phyloP scores from a whole-genome alignment of 2,797 vertebrate genomes.

The Pogoniulus pusillus region DNA sequence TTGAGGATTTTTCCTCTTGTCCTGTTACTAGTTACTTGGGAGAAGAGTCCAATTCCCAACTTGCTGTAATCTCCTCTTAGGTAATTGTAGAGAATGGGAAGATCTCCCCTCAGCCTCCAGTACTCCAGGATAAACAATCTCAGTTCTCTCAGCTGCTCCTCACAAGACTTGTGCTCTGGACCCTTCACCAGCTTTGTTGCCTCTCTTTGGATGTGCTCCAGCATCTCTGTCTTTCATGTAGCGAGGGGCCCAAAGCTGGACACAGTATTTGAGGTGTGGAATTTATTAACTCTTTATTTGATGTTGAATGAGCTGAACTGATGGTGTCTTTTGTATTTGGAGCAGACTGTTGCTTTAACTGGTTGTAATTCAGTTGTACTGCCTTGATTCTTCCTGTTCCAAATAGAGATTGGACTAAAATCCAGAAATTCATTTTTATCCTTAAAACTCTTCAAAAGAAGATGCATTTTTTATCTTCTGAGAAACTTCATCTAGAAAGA shows the following conservation, averaged over 20 bases:
- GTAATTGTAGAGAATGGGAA: not conserved
- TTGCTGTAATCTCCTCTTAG: not conserved
- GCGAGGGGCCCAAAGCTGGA: not conserved
- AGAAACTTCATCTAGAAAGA: slow-evolving; percentile 8
- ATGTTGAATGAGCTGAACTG: not conserved
- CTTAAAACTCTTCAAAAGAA: not conserved
- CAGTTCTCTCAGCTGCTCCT: not conserved
- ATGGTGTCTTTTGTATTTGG: not conserved
- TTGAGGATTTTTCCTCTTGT: not conserved
- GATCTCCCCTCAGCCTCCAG: too few species aligned
- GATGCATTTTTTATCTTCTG: not conserved
- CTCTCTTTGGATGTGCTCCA: not conserved
- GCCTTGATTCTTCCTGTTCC: not conserved
- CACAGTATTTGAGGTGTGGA: not conserved
- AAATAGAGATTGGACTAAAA: not conserved
- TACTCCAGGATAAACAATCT: not conserved
- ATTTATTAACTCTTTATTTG: not conserved
- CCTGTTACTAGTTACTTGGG: not conserved
- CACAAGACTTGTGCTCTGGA: not conserved
- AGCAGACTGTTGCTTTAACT: not conserved
- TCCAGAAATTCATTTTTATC: not conserved
- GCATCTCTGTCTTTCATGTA: not conserved
- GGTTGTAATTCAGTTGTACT: not conserved
- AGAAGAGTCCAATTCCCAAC: not conserved
- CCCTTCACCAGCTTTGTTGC: not conserved